Conservation (phyloP, 2,797 vertebrate species). For the Coranthus polyacanthus region DNA sequence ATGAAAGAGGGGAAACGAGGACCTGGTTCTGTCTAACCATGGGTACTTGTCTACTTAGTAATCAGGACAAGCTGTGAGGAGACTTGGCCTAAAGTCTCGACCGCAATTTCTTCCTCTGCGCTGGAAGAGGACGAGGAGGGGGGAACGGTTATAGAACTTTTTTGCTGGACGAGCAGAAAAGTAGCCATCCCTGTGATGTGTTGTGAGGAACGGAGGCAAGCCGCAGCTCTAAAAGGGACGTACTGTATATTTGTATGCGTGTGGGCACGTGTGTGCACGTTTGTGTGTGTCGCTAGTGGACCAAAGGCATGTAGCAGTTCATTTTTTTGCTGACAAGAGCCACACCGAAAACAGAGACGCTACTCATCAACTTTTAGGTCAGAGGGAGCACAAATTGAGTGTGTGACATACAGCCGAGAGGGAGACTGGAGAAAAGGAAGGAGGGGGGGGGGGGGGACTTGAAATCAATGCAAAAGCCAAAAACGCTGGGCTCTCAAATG, state of each 20-base stretch:
- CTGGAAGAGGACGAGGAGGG: slow-evolving; percentile 66
- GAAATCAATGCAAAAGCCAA: slow-evolving; percentile 73
- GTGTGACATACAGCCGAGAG: slow-evolving; percentile 64
- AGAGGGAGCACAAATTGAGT: slow-evolving; percentile 73
- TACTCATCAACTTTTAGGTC: slow-evolving; percentile 75
- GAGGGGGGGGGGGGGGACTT: neutral
- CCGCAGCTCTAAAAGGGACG: slow-evolving; percentile 47
- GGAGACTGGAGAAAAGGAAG: slow-evolving; percentile 41
- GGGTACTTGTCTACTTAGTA: slow-evolving; percentile 76
- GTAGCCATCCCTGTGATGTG: slow-evolving; percentile 62
- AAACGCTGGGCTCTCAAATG: slow-evolving; percentile 73
- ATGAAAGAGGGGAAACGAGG: slow-evolving; percentile 53
- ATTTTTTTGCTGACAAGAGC: slow-evolving; percentile 69
- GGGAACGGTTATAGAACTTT: slow-evolving; percentile 51
- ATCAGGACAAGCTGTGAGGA: slow-evolving; percentile 81
- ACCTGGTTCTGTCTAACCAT: slow-evolving; percentile 65
- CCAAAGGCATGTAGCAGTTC: slow-evolving; percentile 43
- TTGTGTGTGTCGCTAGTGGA: slow-evolving; percentile 44
- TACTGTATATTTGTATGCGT: slow-evolving; percentile 45
- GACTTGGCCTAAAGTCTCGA: slow-evolving; percentile 69
- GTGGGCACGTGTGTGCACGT: slow-evolving; percentile 20
- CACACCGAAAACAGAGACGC: slow-evolving; percentile 72
- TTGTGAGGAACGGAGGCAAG: slow-evolving; percentile 50
- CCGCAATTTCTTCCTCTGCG: slow-evolving; percentile 70
- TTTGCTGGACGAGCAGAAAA: slow-evolving; percentile 74